These are phyloP conservation scores for Alviniconcha strummeri DNA, from an alignment of 2,888 invertebrate species.

Conservation along the genomic window DNA sequence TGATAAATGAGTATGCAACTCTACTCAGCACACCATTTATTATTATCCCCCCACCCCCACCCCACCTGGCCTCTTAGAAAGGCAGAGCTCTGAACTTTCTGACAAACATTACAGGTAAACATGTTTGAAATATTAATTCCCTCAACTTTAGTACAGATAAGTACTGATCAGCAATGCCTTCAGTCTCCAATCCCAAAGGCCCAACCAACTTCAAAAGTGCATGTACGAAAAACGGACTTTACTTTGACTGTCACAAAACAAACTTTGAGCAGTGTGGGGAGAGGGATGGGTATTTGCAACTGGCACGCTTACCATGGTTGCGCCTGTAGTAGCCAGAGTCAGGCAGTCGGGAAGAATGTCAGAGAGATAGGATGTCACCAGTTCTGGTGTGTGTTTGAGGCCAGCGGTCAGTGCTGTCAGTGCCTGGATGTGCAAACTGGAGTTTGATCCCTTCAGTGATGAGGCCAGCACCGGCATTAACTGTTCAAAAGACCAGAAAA, in stretches of 20 bases:
- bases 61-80: too few species aligned
- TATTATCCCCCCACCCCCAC: too few species aligned
- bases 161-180: too few species aligned
- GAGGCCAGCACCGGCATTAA: conserved; percentile 73
- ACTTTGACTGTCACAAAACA: too few species aligned
- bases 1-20: too few species aligned
- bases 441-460: conserved; percentile 67
- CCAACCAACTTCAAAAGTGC: neutral
- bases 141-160: too few species aligned
- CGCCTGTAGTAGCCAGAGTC: conserved; percentile 76
- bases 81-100: too few species aligned
- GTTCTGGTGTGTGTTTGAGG: conserved; percentile 59
- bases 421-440: conserved; percentile 65
- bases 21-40: too few species aligned
- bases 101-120: too few species aligned
- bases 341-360: conserved; percentile 79
- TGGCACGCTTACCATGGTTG: conserved; percentile 78
- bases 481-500: conserved; percentile 73
- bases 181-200: too few species aligned
- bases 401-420: conserved; percentile 71
- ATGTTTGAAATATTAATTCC: too few species aligned
- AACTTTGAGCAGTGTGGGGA: too few species aligned
- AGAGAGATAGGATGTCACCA: conserved; percentile 76
- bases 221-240: neutral
- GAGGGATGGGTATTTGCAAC: neutral